Conservation (phyloP, 2,888 invertebrate genomes). For the Corythucha ciliata region DNA sequence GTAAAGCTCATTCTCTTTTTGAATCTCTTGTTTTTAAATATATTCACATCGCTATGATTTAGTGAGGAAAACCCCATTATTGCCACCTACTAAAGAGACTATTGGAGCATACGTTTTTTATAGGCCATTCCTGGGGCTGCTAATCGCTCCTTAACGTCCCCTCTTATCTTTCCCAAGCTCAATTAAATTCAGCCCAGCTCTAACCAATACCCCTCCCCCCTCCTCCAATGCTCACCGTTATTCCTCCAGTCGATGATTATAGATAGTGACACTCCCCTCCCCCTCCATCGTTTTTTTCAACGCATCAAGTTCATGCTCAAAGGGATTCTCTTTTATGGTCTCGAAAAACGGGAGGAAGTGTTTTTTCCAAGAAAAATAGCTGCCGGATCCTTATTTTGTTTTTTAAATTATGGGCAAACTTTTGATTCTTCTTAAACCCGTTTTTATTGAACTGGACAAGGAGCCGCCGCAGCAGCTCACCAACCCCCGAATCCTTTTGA, state of each 20-base stretch:
- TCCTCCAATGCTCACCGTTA: background rate
- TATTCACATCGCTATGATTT: conserved; percentile 26
- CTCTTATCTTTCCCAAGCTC: conserved; percentile 26
- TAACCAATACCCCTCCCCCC: conserved; percentile 20
- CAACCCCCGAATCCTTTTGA: too few relatives aligned
- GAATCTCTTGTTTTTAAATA: conserved; percentile 28
- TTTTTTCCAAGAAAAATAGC: too few relatives aligned
- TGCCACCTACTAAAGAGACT: conserved; percentile 28
- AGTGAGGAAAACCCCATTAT: conserved; percentile 28
- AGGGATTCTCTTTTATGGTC: too few relatives aligned
- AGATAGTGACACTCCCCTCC: background rate
- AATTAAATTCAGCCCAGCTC: conserved; percentile 23
- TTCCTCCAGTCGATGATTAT: background rate
- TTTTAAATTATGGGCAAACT: too few relatives aligned
- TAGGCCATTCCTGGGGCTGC: conserved; percentile 29
- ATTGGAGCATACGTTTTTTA: conserved; percentile 33
- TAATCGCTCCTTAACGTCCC: conserved; percentile 26
- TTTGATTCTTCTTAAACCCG: too few relatives aligned
- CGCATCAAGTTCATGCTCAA: conserved; percentile 13
- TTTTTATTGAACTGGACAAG: too few relatives aligned
- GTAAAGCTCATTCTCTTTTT: conserved; percentile 23
- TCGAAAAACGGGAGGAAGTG: too few relatives aligned
- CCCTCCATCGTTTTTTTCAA: background rate
- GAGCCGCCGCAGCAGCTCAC: too few relatives aligned
- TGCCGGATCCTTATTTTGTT: too few relatives aligned